Conservation (phyloP, 2,797 vertebrate genomes). For the Centropyge bicolor region DNA sequence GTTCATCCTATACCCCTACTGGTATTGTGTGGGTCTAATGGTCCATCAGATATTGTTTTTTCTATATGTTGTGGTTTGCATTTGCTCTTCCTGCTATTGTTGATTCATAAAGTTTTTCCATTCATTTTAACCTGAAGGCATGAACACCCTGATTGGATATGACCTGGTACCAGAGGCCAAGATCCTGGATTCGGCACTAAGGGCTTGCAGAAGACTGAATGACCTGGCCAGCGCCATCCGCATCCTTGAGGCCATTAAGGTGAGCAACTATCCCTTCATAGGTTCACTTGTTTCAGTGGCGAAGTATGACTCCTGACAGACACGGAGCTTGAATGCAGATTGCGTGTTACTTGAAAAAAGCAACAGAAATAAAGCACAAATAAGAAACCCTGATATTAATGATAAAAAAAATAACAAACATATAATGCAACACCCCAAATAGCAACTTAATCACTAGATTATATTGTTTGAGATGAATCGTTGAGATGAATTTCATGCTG, state of each 20-base stretch:
- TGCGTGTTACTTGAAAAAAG: neutral
- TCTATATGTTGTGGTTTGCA: neutral
- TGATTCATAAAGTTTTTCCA: neutral
- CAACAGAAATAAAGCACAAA: neutral
- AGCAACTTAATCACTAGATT: neutral
- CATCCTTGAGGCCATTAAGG: constrained; percentile 96
- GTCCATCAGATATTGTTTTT: neutral
- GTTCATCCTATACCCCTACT: neutral
- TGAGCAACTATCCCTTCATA: constrained; percentile 58
- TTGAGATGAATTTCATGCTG: neutral
- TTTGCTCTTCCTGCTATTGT: neutral
- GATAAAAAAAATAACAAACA: neutral
- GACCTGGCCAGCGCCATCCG: constrained; percentile 96
- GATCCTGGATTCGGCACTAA: constrained; percentile 94
- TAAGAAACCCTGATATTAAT: neutral
- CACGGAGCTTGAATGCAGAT: neutral
- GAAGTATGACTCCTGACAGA: neutral
- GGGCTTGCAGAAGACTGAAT: constrained; percentile 94
- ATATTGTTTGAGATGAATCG: neutral
- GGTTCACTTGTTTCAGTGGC: neutral
- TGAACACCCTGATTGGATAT: constrained; percentile 95
- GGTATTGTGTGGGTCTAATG: neutral
- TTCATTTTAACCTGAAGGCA: constrained; percentile 81
- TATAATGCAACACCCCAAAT: too few species aligned
- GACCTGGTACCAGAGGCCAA: constrained; percentile 97